Percentiles rank a stretch among this genome's conserved stretches.
These are phyloP conservation scores for Chaetophractus vellerosus DNA, from an alignment of 2,797 vertebrate species.

Conservation along the genomic window DNA sequence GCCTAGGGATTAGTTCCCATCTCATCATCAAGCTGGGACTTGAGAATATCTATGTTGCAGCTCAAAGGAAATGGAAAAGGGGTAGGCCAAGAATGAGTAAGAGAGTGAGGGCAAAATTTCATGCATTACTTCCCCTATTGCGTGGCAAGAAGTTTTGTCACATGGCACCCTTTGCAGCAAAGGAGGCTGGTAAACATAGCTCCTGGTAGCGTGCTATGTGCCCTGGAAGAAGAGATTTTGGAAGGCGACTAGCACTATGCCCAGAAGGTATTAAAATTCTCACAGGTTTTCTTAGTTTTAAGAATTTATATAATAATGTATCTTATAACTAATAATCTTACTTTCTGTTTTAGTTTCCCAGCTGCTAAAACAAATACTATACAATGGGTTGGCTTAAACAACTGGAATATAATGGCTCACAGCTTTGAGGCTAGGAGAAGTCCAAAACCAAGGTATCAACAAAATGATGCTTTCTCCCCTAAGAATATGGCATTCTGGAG, in stretches of 20 bases:
- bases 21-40: neutral
- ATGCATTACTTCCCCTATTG: neutral
- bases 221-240: neutral
- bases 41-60: neutral
- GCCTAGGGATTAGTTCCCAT: neutral
- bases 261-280: neutral
- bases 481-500: no score
- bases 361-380: no score
- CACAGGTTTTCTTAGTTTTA: neutral
- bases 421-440: no score
- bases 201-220: neutral
- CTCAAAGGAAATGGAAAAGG: neutral
- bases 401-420: no score
- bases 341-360: neutral
- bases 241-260: neutral
- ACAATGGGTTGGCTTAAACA: no score
- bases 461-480: no score
- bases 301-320: neutral
- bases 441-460: no score
- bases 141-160: neutral
- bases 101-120: neutral
- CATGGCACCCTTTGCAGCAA: neutral
- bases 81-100: neutral
- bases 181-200: neutral
- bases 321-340: neutral